Conservation (phyloP, 2,888 invertebrate genomes). For the Monoplex corrugatus region DNA sequence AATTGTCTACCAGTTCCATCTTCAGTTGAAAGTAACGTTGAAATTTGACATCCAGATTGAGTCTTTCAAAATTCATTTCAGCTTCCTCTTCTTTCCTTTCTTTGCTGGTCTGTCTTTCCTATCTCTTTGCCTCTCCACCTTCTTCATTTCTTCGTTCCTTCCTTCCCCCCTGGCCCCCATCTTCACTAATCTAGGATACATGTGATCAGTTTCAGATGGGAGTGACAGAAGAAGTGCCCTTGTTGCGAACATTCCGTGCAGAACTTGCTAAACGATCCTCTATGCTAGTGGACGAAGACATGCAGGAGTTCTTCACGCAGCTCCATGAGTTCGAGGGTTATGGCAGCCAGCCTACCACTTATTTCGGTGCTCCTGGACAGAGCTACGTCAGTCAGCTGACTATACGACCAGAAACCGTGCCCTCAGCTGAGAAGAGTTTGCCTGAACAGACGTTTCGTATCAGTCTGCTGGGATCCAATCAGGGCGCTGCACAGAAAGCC, state of each 20-base stretch:
- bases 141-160: neutral
- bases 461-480: slow-evolving; percentile 50
- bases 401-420: slow-evolving; percentile 54
- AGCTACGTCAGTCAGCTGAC: slow-evolving; percentile 66
- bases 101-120: neutral
- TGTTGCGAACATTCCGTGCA: slow-evolving; percentile 88
- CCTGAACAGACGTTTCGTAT: slow-evolving; percentile 53
- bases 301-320: slow-evolving; percentile 76
- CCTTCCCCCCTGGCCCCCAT: neutral
- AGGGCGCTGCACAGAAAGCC: neutral
- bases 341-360: slow-evolving; percentile 65
- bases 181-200: neutral
- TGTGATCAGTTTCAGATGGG: slow-evolving; percentile 75
- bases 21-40: too few relatives aligned
- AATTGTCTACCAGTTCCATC: too few relatives aligned
- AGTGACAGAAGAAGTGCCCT: slow-evolving; percentile 74
- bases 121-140: neutral
- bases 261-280: slow-evolving; percentile 85
- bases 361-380: slow-evolving; percentile 56
- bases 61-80: too few relatives aligned
- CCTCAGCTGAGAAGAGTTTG: slow-evolving; percentile 54
- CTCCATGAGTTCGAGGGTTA: slow-evolving; percentile 72
- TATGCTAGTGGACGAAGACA: slow-evolving; percentile 75
- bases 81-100: neutral
- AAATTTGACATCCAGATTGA: too few relatives aligned